Evolutionary conservation across 2,797 vertebrate species (phyloP).

Genomic region (Rhodeus uyekii): DNA sequence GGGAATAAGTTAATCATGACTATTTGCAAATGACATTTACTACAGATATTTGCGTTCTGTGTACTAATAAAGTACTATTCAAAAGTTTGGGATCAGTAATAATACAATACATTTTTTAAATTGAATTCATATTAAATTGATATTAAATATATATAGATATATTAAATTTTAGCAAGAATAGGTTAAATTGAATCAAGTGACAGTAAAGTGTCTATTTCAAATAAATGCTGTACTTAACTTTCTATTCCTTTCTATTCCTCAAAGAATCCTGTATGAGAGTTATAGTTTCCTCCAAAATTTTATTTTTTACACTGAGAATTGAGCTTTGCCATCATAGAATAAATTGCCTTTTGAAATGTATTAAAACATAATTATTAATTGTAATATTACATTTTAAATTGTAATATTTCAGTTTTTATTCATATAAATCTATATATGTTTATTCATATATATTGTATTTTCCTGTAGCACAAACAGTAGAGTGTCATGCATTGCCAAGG

Average conservation of each 20-base stretch:
- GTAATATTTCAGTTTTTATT: neutral
- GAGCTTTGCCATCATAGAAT: neutral
- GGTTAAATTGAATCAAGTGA: neutral
- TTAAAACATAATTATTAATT: neutral
- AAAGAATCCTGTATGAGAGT: too few relatives aligned
- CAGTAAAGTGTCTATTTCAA: neutral
- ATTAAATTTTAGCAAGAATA: neutral
- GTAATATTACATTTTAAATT: neutral
- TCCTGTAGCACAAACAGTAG: too few relatives aligned
- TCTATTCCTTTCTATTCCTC: too few relatives aligned
- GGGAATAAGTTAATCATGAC: neutral
- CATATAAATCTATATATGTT: too few relatives aligned
- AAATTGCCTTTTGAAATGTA: neutral
- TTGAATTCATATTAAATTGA: too few relatives aligned
- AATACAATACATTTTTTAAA: too few relatives aligned
- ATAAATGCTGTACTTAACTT: too few relatives aligned
- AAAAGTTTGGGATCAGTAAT: neutral
- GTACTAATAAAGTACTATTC: neutral
- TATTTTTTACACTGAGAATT: too few relatives aligned
- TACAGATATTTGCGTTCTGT: neutral
- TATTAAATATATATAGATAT: too few relatives aligned
- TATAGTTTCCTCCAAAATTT: too few relatives aligned
- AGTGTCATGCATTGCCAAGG: too few relatives aligned
- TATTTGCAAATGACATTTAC: too few relatives aligned
- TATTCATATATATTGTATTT: neutral